Evolutionary conservation across 2,797 vertebrate genomes (phyloP).

Genomic region (Nannoperca australis): DNA sequence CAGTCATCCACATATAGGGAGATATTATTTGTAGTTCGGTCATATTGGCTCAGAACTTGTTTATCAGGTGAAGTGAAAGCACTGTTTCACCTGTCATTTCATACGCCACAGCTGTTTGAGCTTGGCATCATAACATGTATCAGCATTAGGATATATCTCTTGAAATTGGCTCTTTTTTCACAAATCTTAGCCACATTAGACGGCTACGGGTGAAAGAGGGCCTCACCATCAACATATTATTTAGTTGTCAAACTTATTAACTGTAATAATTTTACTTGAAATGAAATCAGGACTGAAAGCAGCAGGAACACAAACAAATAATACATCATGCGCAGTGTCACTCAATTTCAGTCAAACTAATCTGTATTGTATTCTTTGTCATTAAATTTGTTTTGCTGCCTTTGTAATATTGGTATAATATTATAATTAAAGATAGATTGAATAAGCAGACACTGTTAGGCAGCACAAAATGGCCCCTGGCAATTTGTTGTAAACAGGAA

Average conservation of each 20-base stretch:
- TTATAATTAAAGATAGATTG: too few relatives aligned
- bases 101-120: not conserved
- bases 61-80: not conserved
- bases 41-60: constrained; percentile 6
- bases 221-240: not conserved
- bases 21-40: not conserved
- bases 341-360: not conserved
- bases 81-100: not conserved
- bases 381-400: not conserved
- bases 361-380: not conserved
- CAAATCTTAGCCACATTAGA: too few relatives aligned
- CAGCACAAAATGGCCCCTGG: too few relatives aligned
- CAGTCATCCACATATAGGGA: not conserved
- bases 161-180: not conserved
- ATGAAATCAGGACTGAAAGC: not conserved
- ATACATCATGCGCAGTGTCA: not conserved
- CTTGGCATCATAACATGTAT: not conserved
- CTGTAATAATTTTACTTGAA: too few relatives aligned
- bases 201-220: too few relatives aligned
- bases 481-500: too few relatives aligned
- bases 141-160: not conserved
- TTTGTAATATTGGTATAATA: not conserved
- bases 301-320: not conserved
- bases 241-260: not conserved
- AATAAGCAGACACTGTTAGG: too few relatives aligned